These are phyloP conservation scores for Pachypanchax playfairii DNA, from an alignment of 2,113 vertebrate genomes.

Conservation along the genomic window DNA sequence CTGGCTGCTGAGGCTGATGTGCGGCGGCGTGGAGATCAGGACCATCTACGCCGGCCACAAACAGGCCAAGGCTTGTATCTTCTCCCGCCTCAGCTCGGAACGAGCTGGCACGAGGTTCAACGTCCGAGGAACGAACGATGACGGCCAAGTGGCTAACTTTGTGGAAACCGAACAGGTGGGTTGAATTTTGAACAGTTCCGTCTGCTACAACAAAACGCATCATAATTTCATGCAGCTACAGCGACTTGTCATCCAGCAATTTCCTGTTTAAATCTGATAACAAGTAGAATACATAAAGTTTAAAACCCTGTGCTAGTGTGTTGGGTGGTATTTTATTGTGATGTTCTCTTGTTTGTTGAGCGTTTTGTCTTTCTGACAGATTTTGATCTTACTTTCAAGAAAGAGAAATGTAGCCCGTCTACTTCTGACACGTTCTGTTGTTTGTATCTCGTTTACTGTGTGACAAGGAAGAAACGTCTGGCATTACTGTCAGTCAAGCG, in stretches of 20 bases:
- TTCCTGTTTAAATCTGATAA: too few relatives aligned
- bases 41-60: constrained; percentile 98
- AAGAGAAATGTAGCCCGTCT: not conserved
- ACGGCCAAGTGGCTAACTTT: constrained; percentile 97
- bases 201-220: too few relatives aligned
- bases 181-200: too few relatives aligned
- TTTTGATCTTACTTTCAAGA: not conserved
- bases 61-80: constrained; percentile 97
- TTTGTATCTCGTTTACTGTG: not conserved
- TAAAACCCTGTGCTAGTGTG: too few relatives aligned
- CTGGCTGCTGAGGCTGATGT: constrained; percentile 96
- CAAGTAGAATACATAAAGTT: too few relatives aligned
- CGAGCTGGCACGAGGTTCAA: constrained; percentile 96
- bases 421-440: not conserved
- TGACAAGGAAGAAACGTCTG: not conserved
- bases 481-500: too few relatives aligned
- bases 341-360: not conserved
- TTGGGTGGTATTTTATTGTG: not conserved
- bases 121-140: constrained; percentile 95
- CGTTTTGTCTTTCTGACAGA: not conserved
- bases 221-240: too few relatives aligned
- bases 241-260: too few relatives aligned
- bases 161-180: constrained; percentile 97
- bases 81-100: constrained; percentile 95
- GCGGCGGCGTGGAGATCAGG: constrained; percentile 95